Percentiles rank a stretch among this genome's conserved stretches.
phyloP scores from a whole-genome alignment of 1,140 invertebrate genomes.

The Drosophila burlai region DNA sequence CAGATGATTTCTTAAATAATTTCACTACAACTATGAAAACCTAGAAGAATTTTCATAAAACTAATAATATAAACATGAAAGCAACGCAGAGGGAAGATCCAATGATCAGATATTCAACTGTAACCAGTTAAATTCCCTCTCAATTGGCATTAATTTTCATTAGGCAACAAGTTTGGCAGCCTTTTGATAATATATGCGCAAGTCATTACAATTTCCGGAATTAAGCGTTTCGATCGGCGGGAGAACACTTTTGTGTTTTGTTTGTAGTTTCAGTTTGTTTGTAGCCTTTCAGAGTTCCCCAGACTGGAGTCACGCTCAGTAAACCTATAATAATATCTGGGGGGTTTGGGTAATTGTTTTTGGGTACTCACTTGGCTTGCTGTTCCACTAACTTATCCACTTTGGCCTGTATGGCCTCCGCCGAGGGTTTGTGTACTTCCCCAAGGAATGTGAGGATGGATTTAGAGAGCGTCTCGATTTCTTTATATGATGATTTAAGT shows the following conservation, averaged over 20 bases:
- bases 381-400: conserved; percentile 86
- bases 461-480: conserved; percentile 86
- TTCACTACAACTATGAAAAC: not conserved
- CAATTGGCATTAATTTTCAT: conserved; percentile 61
- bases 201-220: conserved; percentile 72
- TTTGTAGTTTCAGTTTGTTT: conserved; percentile 4
- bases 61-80: not conserved
- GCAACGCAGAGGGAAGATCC: not conserved
- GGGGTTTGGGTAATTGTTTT: conserved; percentile 28
- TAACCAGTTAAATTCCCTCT: conserved; percentile 57
- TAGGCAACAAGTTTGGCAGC: conserved; percentile 53
- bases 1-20: not conserved
- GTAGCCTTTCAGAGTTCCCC: conserved; percentile 13
- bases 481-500: conserved; percentile 86
- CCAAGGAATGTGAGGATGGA: conserved; percentile 87
- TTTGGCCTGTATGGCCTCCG: conserved; percentile 86
- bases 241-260: conserved; percentile 25
- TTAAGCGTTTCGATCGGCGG: conserved; percentile 40
- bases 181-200: conserved; percentile 56
- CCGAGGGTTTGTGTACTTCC: conserved; percentile 86
- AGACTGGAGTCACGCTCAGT: conserved; percentile 46
- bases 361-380: conserved; percentile 87
- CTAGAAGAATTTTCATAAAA: not conserved
- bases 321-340: conserved; percentile 25
- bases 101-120: conserved; percentile 7